These are phyloP conservation scores for Panagrolaimus sp. DNA, from an alignment of 1,140 invertebrate species.

Conservation along the genomic window DNA sequence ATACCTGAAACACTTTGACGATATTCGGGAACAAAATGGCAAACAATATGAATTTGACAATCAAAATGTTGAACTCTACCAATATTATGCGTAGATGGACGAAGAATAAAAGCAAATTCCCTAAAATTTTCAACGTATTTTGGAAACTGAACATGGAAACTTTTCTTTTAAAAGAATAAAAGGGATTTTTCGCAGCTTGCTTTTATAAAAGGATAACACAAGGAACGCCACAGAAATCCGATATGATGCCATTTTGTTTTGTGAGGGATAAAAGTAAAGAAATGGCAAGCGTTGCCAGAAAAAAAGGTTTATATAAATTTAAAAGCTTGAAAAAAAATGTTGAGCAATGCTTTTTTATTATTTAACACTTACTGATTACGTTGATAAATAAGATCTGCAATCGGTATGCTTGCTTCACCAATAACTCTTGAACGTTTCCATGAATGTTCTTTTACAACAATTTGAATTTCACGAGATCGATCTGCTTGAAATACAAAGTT, in stretches of 20 bases:
- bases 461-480: constrained; percentile 33
- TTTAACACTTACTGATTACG: constrained; percentile 23
- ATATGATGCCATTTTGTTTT: background rate
- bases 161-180: too few species aligned
- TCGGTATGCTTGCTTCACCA: constrained; percentile 38
- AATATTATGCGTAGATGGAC: background rate
- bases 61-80: constrained; percentile 14
- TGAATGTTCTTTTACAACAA: constrained; percentile 45
- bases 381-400: constrained; percentile 29
- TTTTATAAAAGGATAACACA: too few species aligned
- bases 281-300: background rate
- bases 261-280: background rate
- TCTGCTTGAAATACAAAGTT: constrained; percentile 38
- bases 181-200: too few species aligned
- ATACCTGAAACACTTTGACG: background rate
- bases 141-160: too few species aligned
- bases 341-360: background rate
- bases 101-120: constrained; percentile 23
- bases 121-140: background rate
- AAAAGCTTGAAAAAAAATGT: constrained; percentile 10
- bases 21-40: constrained; percentile 16
- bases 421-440: constrained; percentile 25
- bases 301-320: background rate
- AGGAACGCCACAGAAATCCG: too few species aligned
- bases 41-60: constrained; percentile 14